Evolutionary conservation across 2,888 invertebrate species (phyloP), one percentile per base, ranked within the genome.

Genomic region (Empis livida): DNA sequence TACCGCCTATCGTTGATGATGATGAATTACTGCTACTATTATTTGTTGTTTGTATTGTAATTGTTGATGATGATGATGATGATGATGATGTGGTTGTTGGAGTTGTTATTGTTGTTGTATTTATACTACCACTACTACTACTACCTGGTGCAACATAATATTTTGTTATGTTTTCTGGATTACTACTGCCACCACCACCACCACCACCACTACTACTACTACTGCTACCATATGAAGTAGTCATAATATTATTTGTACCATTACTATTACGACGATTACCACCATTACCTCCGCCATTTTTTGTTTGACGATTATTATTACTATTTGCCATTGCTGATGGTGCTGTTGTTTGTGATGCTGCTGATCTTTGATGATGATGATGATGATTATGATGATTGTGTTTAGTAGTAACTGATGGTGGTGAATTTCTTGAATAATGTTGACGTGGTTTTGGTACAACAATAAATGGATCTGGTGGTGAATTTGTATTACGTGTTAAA

Each of bases 181-280:
- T 15, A 15, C 16, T 14, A 16, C 16, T 31, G 3, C 13, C 10
- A 31, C 15, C 11, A 11, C 14, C 10, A 31, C 15, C 11, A 11
- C 14, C 10, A 15, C 30, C 14, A 31, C 11, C 6, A 11, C 52
- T 54, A 51, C 59, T 55, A 53, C 57, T 53, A 52, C 57, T 57
- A 46, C 49, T 51, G 44, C 51, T 51, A 31, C 55, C 53, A 50
- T 45, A 61, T 54, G 65, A 63, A 57, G 65, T 64, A 56, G 62
- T 63, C 49, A 49, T 51, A n/a, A 51, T 47, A 8, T 20, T 20
- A 17, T 49, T 50, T 40, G 50, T 44, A 42, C 46, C 43, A 43
- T 46, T 47, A 42, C 45, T 49, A 15, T 49, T 51, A 32, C 49
- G 46, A 15, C 49, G 46, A 39, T 45, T 47, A 35, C 31, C 35